A percentile compares a stretch with the other conserved stretches of the same genome.
phyloP scores from a whole-genome alignment of 2,888 invertebrate species.

The Galerucella pusilla region DNA sequence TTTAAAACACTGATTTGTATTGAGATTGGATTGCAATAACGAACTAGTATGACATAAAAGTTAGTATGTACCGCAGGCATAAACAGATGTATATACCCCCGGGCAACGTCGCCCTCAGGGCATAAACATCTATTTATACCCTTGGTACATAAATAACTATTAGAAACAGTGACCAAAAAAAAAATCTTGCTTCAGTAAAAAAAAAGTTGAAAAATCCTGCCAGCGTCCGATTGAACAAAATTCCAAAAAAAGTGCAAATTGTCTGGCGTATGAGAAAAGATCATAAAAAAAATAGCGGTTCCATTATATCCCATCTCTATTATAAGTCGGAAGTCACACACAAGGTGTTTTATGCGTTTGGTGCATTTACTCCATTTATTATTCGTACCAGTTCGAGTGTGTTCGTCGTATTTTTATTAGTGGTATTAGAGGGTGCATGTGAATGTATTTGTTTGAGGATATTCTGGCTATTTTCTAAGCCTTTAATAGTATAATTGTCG shows the following conservation, averaged over 20 bases:
- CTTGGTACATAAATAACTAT: too few species aligned
- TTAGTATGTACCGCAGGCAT: too few species aligned
- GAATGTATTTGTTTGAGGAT: conserved; percentile 7
- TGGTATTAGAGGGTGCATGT: conserved; percentile 18
- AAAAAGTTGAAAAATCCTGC: too few species aligned
- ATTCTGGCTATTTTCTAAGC: conserved; percentile 17
- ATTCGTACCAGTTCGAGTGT: conserved; percentile 34
- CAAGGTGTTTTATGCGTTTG: conserved; percentile 47
- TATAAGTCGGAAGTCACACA: conserved; percentile 41
- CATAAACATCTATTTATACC: too few species aligned
- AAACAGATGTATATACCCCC: too few species aligned
- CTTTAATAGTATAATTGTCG: conserved; percentile 24
- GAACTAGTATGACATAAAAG: too few species aligned
- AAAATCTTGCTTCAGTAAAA: too few species aligned
- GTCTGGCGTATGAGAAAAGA: background rate
- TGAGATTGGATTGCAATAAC: too few species aligned
- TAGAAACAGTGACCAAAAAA: too few species aligned
- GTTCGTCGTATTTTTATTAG: conserved; percentile 31
- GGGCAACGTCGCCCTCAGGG: too few species aligned
- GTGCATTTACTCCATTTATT: conserved; percentile 42
- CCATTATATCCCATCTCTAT: conserved; percentile 12
- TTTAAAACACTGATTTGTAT: too few species aligned
- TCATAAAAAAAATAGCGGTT: background rate
- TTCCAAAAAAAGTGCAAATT: background rate
- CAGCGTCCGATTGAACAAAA: background rate